Base-by-base conservation (phyloP, 2,888 invertebrate genomes). In the Zygogramma bicolorata region DNA sequence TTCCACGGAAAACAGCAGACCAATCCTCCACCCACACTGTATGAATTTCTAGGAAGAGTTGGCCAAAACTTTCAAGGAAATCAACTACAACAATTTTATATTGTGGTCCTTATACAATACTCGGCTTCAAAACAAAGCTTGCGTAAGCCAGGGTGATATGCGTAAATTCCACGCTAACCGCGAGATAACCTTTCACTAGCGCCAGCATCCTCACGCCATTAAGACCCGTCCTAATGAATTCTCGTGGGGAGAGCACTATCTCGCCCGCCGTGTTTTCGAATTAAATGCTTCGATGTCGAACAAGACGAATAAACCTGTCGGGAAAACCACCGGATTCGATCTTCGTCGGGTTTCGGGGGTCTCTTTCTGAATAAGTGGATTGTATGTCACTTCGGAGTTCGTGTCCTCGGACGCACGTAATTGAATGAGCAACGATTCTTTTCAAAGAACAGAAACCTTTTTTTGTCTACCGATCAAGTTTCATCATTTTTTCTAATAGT, bases 271-370 rank as follows among this genome's bases (percentile, higher is more conserved):
- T 80, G 79, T 80, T 77, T 79, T 76, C 80, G 81, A 82, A 81
- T 81, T 82, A 82, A 82, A 82, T 81, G 77, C 71, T 79, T 77
- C 73, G 79, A 78, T 82, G 82, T 82, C 74, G 75, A 77, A 81
- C 81, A 81, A 77, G 77, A 73, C 79, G 76, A 75, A 73, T 74
- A 76, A 76, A 74, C 76, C 75, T 73, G 74, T 68, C 70, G 71
- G 67, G 67, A 69, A 76, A 71, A 71, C 73, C 69, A 68, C 68
- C 59, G 38, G 25, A 53, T 53, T 53, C 53, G 53, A n/a, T n/a
- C 25, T 27, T 53, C 13, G n/a, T 22, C n/a, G 25, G 25, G 13
- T 53, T 53, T 53, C 2, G 15, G 5, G 7, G 13, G n/a, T 53
- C n/a, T n/a, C n/a, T n/a, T 53, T 46, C 8, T n/a, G 27, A 53